Evolutionary conservation across 2,113 vertebrate species (phyloP).

Genomic region (Corvus cornix): DNA sequence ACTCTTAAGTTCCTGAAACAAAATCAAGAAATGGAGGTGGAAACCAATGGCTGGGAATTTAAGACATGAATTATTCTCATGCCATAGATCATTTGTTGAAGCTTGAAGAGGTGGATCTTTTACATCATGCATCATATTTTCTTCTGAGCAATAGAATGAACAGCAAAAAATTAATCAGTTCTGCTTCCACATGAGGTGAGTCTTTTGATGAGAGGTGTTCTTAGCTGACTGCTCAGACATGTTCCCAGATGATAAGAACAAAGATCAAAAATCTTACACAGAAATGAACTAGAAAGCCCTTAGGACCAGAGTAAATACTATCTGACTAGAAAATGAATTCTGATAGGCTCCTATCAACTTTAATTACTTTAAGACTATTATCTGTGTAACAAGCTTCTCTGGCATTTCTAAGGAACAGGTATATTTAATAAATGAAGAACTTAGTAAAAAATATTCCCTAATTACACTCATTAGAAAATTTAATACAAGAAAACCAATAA

Average conservation of each 20-base stretch:
- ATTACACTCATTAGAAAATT: slow-evolving; percentile 20
- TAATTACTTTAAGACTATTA: slow-evolving; percentile 40
- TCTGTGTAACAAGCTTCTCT: neutral
- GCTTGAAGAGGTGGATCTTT: neutral
- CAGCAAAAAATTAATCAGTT: neutral
- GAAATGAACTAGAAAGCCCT: slow-evolving; percentile 27
- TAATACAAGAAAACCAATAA: slow-evolving; percentile 21
- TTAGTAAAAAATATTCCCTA: slow-evolving; percentile 1
- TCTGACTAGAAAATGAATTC: neutral
- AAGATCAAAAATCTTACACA: neutral
- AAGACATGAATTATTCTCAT: neutral
- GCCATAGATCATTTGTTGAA: neutral
- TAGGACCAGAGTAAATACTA: slow-evolving; percentile 8
- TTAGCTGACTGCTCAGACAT: neutral
- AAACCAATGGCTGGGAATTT: neutral
- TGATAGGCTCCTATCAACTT: slow-evolving; percentile 4
- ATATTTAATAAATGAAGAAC: slow-evolving; percentile 22
- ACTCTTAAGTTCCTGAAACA: neutral
- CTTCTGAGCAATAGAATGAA: neutral
- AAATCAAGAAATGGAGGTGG: neutral
- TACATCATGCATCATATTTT: neutral
- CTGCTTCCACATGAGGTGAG: neutral
- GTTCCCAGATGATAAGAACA: neutral
- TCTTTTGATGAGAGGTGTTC: neutral
- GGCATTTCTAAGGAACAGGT: neutral